These are phyloP conservation scores for Bombus fervidus DNA, from an alignment of 1,140 invertebrate species.

Conservation along the genomic window DNA sequence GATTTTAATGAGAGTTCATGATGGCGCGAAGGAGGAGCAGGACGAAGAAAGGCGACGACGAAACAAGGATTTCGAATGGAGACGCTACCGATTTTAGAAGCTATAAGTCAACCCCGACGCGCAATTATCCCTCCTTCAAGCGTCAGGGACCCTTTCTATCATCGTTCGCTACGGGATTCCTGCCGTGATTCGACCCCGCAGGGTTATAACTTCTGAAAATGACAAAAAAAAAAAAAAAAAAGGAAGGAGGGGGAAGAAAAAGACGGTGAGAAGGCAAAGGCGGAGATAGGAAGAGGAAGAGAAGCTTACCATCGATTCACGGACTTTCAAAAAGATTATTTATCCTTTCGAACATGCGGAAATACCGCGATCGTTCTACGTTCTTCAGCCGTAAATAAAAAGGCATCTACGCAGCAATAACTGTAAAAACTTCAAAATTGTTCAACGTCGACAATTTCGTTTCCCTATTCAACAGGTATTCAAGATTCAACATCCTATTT, in stretches of 20 bases:
- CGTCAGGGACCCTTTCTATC: constrained; percentile 56
- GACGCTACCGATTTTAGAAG: constrained; percentile 77
- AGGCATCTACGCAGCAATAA: neutral
- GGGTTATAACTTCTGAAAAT: constrained; percentile 64
- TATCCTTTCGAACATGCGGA: neutral
- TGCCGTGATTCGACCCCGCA: constrained; percentile 58
- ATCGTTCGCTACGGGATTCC: constrained; percentile 63
- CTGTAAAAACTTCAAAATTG: neutral
- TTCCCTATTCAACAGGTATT: constrained; percentile 22
- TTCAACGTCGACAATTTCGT: neutral
- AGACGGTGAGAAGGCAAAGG: constrained; percentile 34
- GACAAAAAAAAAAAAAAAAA: constrained; percentile 45
- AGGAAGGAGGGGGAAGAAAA: neutral
- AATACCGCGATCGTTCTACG: neutral
- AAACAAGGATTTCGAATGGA: constrained; percentile 51
- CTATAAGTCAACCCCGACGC: constrained; percentile 79
- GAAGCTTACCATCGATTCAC: neutral
- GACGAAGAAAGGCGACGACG: constrained; percentile 1
- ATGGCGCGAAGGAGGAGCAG: neutral
- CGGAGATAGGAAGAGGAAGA: neutral
- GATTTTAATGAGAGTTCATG: constrained; percentile 25
- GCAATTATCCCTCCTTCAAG: constrained; percentile 73
- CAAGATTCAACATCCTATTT: constrained; percentile 13
- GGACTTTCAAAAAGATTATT: neutral
- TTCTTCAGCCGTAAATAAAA: too few relatives aligned